Conservation (phyloP, 2,888 invertebrate species). For the Panzeria rudis region DNA sequence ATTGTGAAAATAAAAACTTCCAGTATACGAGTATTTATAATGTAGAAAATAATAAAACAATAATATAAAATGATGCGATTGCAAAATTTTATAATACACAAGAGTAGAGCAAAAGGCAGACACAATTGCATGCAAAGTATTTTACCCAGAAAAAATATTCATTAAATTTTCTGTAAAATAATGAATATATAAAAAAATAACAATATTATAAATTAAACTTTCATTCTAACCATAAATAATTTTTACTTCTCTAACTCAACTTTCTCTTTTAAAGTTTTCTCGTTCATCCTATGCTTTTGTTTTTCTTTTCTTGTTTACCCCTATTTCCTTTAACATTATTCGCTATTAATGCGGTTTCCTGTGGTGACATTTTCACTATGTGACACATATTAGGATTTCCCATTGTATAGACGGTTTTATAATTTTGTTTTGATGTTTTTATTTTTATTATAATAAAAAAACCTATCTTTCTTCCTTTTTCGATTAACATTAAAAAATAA, state of each 20-base stretch:
- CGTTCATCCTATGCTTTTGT: background rate
- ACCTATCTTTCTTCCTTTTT: slow-evolving; percentile 11
- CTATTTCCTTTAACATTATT: slow-evolving; percentile 37
- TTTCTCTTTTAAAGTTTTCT: slow-evolving; percentile 59
- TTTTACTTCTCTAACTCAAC: slow-evolving; percentile 31
- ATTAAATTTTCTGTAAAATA: slow-evolving; percentile 10
- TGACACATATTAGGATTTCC: slow-evolving; percentile 42
- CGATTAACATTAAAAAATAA: background rate
- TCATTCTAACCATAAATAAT: slow-evolving; percentile 65
- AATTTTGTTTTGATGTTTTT: background rate
- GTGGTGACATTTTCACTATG: slow-evolving; percentile 56
- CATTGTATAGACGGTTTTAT: background rate
- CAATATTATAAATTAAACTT: slow-evolving; percentile 59
- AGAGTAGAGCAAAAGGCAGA: slow-evolving; percentile 43
- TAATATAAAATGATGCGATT: slow-evolving; percentile 50
- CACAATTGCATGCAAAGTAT: slow-evolving; percentile 61
- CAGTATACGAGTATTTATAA: slow-evolving; percentile 20
- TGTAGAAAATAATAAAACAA: slow-evolving; percentile 9
- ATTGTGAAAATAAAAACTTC: slow-evolving; percentile 19
- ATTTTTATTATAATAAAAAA: background rate
- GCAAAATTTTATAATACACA: slow-evolving; percentile 50
- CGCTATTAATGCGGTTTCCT: slow-evolving; percentile 51
- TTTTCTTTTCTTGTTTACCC: background rate
- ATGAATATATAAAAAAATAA: background rate
- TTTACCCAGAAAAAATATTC: slow-evolving; percentile 18